Evolutionary conservation across 2,797 vertebrate genomes (phyloP).

Genomic region (Pygocentrus nattereri): DNA sequence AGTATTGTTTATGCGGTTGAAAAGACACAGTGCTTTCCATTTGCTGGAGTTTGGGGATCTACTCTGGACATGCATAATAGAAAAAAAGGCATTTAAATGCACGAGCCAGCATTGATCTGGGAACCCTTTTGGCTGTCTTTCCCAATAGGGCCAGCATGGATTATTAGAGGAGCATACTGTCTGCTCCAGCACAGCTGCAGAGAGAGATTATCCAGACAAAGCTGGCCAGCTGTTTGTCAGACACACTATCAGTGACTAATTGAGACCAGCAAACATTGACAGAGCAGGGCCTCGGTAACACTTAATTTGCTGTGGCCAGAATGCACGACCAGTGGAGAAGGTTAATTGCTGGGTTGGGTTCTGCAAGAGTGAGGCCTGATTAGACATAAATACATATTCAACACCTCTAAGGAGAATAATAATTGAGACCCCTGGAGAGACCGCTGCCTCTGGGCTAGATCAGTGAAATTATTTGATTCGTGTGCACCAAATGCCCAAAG

Average conservation of each 20-base stretch:
- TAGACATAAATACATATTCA: slow-evolving; percentile 76
- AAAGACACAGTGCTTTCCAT: slow-evolving; percentile 33
- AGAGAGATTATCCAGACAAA: slow-evolving; percentile 83
- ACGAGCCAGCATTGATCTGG: slow-evolving; percentile 77
- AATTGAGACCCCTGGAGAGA: slow-evolving; percentile 50
- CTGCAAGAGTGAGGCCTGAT: slow-evolving; percentile 69
- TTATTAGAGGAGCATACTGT: slow-evolving; percentile 84
- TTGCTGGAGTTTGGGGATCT: slow-evolving; percentile 45
- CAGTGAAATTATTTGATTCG: slow-evolving; percentile 50
- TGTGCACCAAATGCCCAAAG: slow-evolving; percentile 21
- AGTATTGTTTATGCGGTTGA: slow-evolving; percentile 27
- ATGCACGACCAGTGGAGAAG: slow-evolving; percentile 76
- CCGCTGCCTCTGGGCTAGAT: slow-evolving; percentile 28
- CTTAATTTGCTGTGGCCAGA: slow-evolving; percentile 73
- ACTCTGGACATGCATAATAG: slow-evolving; percentile 54
- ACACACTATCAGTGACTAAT: slow-evolving; percentile 82
- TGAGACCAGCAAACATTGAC: slow-evolving; percentile 77
- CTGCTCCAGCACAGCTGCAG: slow-evolving; percentile 83
- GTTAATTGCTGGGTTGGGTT: slow-evolving; percentile 77
- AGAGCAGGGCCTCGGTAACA: slow-evolving; percentile 62
- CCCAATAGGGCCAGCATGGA: slow-evolving; percentile 80
- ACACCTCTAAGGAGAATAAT: slow-evolving; percentile 57
- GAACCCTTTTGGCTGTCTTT: slow-evolving; percentile 78
- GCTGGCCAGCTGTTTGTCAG: slow-evolving; percentile 84
- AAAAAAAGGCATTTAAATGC: slow-evolving; percentile 67